Percentiles rank a stretch among this genome's conserved stretches.
These are phyloP conservation scores for Chaunax sp. DNA, from an alignment of 2,797 vertebrate species.

Conservation along the genomic window DNA sequence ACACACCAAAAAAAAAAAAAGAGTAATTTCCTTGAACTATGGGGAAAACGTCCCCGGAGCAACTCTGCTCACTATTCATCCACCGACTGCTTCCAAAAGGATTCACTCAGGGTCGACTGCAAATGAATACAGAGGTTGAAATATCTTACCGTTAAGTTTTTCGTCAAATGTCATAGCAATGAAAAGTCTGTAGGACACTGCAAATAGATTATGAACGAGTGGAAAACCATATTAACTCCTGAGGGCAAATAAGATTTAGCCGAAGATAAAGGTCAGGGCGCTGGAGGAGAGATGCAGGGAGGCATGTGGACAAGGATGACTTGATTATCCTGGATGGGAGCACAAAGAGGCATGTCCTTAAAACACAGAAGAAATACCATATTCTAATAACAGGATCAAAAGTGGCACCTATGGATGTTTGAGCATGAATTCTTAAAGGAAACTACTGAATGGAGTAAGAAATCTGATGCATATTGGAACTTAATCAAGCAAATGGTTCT, in stretches of 20 bases:
- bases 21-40: conserved; percentile 59
- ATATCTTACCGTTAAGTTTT: conserved; percentile 73
- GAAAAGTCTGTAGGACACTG: conserved; percentile 74
- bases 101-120: conserved; percentile 58
- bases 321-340: conserved; percentile 80
- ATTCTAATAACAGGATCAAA: conserved; percentile 48
- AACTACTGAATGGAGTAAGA: background rate
- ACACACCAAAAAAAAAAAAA: conserved; percentile 35
- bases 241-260: conserved; percentile 81
- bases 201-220: conserved; percentile 79
- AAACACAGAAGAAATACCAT: conserved; percentile 62
- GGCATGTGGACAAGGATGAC: conserved; percentile 75
- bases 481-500: too few relatives aligned
- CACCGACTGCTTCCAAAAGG: conserved; percentile 42
- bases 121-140: conserved; percentile 64
- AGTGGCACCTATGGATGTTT: conserved; percentile 32
- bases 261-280: conserved; percentile 78
- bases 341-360: conserved; percentile 73
- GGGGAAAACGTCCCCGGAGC: conserved; percentile 48
- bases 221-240: conserved; percentile 74
- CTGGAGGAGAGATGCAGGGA: conserved; percentile 68
- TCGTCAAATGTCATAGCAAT: conserved; percentile 81
- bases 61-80: conserved; percentile 53
- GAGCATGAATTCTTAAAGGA: conserved; percentile 3
- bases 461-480: background rate